These are phyloP conservation scores for Acronicta leporina DNA, from an alignment of 2,888 invertebrate species.

Conservation along the genomic window DNA sequence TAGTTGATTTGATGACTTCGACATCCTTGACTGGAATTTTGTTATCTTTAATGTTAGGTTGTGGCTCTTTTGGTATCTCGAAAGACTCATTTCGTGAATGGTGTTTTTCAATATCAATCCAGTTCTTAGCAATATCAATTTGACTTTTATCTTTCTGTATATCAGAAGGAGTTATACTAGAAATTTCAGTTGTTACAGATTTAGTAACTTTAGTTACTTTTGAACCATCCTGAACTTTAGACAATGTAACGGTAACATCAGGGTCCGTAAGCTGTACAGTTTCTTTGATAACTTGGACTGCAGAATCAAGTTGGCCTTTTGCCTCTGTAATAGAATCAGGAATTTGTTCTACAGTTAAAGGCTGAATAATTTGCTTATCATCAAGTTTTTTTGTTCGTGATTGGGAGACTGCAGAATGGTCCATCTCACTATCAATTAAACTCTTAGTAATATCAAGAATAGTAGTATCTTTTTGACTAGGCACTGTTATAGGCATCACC, in stretches of 20 bases:
- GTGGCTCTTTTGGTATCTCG: conserved; percentile 1
- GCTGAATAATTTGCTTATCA: conserved; percentile 15
- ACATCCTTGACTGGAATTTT: background rate
- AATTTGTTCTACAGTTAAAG: conserved; percentile 7
- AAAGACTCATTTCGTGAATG: conserved; percentile 13
- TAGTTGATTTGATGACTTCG: conserved; percentile 2
- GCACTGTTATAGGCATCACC: conserved; percentile 16
- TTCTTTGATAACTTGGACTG: conserved; percentile 27
- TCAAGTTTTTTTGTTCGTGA: conserved; percentile 12
- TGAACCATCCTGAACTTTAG: conserved; percentile 21
- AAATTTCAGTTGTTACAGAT: conserved; percentile 25
- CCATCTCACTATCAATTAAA: conserved; percentile 59
- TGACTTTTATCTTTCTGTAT: conserved; percentile 18
- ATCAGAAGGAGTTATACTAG: conserved; percentile 29
- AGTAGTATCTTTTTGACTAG: conserved; percentile 20
- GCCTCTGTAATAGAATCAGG: conserved; percentile 5
- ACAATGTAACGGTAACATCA: conserved; percentile 6
- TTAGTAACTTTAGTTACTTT: conserved; percentile 25
- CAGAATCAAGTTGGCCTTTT: conserved; percentile 11
- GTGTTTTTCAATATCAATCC: conserved; percentile 32
- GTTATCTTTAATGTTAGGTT: background rate
- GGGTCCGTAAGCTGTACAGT: conserved; percentile 23
- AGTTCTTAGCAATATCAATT: conserved; percentile 30
- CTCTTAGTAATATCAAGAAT: conserved; percentile 41
- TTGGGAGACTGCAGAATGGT: conserved; percentile 40